Evolutionary conservation across 2,797 vertebrate species (phyloP).

Genomic region (Sarcoramphus papa): DNA sequence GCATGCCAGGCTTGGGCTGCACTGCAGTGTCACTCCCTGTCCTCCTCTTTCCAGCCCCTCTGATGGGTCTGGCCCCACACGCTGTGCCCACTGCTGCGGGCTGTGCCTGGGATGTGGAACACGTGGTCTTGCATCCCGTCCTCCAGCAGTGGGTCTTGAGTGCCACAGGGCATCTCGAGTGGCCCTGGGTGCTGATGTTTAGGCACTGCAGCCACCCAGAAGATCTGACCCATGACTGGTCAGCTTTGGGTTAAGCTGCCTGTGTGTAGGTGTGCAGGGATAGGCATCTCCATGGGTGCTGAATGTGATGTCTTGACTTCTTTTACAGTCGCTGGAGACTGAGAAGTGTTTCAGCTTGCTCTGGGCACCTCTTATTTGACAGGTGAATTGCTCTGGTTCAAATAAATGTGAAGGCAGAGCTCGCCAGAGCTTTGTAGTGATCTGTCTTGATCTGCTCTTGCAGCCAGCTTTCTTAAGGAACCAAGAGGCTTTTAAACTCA

Average conservation of each 20-base stretch:
- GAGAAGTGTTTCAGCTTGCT: background rate
- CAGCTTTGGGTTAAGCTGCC: background rate
- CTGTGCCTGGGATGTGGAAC: background rate
- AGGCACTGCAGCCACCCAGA: background rate
- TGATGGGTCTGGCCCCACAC: background rate
- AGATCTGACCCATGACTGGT: background rate
- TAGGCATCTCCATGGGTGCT: background rate
- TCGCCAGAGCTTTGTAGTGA: background rate
- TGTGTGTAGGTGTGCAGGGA: background rate
- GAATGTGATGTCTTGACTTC: background rate
- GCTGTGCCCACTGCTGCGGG: fast-evolving
- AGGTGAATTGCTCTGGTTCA: background rate
- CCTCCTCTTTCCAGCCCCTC: background rate
- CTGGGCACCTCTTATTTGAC: background rate
- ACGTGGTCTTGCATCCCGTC: fast-evolving
- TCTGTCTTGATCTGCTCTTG: background rate
- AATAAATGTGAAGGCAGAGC: background rate
- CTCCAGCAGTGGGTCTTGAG: background rate
- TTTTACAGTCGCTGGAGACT: background rate
- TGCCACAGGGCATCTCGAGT: no score
- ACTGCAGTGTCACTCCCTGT: background rate
- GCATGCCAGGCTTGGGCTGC: background rate
- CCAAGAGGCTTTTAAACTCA: background rate
- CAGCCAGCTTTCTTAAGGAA: background rate
- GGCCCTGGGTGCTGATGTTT: background rate